Evolutionary conservation across 2,797 vertebrate species (phyloP).

Genomic region (Cryptoblepharus egeriae): DNA sequence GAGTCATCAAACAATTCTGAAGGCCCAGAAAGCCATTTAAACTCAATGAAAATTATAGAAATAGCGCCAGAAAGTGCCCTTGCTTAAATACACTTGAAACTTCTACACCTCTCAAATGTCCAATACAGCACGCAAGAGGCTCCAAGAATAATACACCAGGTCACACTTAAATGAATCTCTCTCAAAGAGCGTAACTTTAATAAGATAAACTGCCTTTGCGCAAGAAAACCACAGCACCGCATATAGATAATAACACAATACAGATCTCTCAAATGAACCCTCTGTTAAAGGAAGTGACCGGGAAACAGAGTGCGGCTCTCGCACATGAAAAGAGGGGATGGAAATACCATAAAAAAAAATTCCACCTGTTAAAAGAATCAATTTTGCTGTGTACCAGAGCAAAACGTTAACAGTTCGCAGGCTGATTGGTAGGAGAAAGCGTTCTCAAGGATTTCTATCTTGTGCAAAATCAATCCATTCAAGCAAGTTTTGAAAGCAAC

Average conservation of each 20-base stretch:
- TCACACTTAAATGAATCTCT: slow-evolving; percentile 78
- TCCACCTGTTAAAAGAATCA: slow-evolving; percentile 72
- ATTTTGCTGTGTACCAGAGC: slow-evolving; percentile 72
- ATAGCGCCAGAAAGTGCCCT: slow-evolving; percentile 66
- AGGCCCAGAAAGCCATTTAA: slow-evolving; percentile 70
- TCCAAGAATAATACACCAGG: slow-evolving; percentile 71
- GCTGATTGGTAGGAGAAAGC: slow-evolving; percentile 44
- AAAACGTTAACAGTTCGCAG: slow-evolving; percentile 61
- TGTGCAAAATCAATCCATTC: slow-evolving; percentile 28
- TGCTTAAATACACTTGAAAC: slow-evolving; percentile 77
- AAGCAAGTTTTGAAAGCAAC: slow-evolving; percentile 21
- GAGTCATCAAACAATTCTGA: slow-evolving; percentile 71
- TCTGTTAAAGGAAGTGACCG: slow-evolving; percentile 70
- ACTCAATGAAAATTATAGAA: slow-evolving; percentile 71
- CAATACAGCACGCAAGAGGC: slow-evolving; percentile 72
- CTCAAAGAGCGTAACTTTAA: slow-evolving; percentile 68
- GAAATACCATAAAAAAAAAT: slow-evolving; percentile 64
- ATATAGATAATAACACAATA: slow-evolving; percentile 58
- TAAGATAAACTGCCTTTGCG: slow-evolving; percentile 70
- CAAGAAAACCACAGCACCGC: slow-evolving; percentile 58
- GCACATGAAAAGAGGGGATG: slow-evolving; percentile 54
- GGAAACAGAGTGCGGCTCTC: slow-evolving; percentile 59
- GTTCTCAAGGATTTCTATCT: slow-evolving; percentile 34
- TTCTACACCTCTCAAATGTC: slow-evolving; percentile 74
- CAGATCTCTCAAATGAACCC: slow-evolving; percentile 56